phyloP scores from a whole-genome alignment of 2,797 vertebrate genomes.

The Eidolon dupreanum region DNA sequence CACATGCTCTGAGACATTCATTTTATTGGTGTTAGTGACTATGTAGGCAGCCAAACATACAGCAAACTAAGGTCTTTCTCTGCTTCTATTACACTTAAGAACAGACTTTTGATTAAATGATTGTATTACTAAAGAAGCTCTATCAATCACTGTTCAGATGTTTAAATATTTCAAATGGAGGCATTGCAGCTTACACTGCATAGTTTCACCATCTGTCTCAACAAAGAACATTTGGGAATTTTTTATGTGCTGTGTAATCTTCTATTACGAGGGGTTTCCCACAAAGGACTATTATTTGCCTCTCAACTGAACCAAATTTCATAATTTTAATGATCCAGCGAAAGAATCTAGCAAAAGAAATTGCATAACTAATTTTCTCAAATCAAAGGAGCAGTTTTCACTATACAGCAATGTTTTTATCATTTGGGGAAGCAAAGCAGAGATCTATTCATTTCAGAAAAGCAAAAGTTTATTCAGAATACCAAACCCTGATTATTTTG shows the following conservation, averaged over 20 bases:
- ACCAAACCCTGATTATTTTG: not conserved
- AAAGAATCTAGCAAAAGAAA: slow-evolving; percentile 49
- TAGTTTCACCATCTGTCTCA: slow-evolving; percentile 66
- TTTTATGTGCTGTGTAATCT: slow-evolving; percentile 45
- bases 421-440: not conserved
- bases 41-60: not conserved
- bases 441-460: slow-evolving; percentile 4
- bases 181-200: not conserved
- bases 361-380: slow-evolving; percentile 13
- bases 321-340: slow-evolving; percentile 51
- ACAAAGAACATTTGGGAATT: slow-evolving; percentile 58
- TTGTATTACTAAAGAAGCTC: not conserved
- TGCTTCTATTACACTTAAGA: not conserved
- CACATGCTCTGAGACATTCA: slow-evolving; percentile 29
- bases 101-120: slow-evolving; percentile 39
- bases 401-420: not conserved
- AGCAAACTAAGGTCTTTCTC: not conserved
- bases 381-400: slow-evolving; percentile 46
- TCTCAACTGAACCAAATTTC: slow-evolving; percentile 34
- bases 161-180: slow-evolving; percentile 62
- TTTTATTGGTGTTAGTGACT: not conserved
- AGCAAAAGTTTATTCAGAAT: not conserved
- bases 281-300: slow-evolving; percentile 56
- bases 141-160: slow-evolving; percentile 32
- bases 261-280: slow-evolving; percentile 6